Percentiles rank a stretch among this genome's conserved stretches.
Conservation (phyloP, 2,113 vertebrate genomes). For the Ciconia stormi region DNA sequence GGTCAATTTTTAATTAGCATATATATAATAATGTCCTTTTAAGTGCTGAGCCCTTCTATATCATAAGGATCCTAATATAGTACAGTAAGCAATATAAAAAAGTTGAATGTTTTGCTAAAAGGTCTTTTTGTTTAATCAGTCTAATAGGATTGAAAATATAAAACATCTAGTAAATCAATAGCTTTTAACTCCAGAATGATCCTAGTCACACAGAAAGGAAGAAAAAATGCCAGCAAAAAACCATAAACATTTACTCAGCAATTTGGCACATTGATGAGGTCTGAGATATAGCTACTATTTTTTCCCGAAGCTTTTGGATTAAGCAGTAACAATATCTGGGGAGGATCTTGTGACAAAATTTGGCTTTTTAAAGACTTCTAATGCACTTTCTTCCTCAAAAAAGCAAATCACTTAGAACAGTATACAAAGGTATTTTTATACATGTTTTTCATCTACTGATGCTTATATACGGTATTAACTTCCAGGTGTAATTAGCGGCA, state of each 20-base stretch:
- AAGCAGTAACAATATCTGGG: background rate
- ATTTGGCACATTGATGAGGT: background rate
- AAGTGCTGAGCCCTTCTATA: background rate
- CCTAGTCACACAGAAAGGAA: background rate
- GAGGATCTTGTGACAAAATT: background rate
- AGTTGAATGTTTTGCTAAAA: background rate
- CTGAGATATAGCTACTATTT: background rate
- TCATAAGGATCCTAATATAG: background rate
- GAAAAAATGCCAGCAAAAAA: background rate
- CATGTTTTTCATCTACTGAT: background rate
- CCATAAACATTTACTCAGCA: background rate
- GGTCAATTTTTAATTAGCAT: slow-evolving; percentile 63
- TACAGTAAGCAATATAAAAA: background rate
- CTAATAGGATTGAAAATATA: background rate
- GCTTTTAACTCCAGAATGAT: background rate
- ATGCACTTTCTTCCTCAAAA: background rate
- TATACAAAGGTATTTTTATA: background rate
- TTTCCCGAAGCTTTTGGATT: background rate
- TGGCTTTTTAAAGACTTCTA: background rate
- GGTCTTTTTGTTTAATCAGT: background rate
- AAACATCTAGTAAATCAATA: background rate
- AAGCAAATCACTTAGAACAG: background rate
- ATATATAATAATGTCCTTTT: background rate
- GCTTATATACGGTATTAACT: background rate
- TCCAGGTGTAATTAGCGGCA: background rate